Evolutionary conservation across 2,888 invertebrate genomes (phyloP).

Genomic region (Scaptomyza cyrtandrae): DNA sequence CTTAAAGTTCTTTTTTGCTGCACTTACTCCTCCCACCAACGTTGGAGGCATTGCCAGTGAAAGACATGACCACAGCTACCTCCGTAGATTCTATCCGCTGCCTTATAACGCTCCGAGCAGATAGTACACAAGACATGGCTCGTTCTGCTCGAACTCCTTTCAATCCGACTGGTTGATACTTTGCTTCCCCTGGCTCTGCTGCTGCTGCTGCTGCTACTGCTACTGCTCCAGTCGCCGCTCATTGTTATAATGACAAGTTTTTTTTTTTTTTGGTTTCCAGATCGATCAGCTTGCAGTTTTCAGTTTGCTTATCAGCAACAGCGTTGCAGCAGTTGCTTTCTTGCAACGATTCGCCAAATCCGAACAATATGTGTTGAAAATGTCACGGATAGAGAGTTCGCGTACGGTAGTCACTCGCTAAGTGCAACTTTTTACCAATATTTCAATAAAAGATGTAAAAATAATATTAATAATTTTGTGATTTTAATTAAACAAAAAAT

Average conservation of each 20-base stretch:
- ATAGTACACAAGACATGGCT: conserved; percentile 48
- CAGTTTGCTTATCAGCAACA: conserved; percentile 29
- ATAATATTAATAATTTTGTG: no score
- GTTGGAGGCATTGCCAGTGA: conserved; percentile 55
- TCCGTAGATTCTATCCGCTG: conserved; percentile 43
- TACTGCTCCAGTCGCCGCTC: conserved; percentile 18
- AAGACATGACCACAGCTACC: conserved; percentile 63
- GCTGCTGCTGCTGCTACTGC: not conserved
- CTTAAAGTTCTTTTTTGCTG: not conserved
- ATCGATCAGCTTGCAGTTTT: not conserved
- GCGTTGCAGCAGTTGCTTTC: not conserved
- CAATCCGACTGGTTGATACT: not conserved
- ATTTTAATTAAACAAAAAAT: no score
- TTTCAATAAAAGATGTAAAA: no score
- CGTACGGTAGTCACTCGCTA: not conserved
- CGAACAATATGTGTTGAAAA: not conserved
- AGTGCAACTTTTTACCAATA: not conserved
- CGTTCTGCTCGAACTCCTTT: not conserved
- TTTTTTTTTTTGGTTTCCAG: not conserved
- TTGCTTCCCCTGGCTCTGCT: not conserved
- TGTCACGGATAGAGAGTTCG: not conserved
- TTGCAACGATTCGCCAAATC: conserved; percentile 7
- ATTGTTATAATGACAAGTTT: conserved; percentile 30
- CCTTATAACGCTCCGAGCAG: conserved; percentile 51
- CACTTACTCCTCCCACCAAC: conserved; percentile 63